Conservation (phyloP, 2,797 vertebrate genomes). For the Rhinoraja longicauda region DNA sequence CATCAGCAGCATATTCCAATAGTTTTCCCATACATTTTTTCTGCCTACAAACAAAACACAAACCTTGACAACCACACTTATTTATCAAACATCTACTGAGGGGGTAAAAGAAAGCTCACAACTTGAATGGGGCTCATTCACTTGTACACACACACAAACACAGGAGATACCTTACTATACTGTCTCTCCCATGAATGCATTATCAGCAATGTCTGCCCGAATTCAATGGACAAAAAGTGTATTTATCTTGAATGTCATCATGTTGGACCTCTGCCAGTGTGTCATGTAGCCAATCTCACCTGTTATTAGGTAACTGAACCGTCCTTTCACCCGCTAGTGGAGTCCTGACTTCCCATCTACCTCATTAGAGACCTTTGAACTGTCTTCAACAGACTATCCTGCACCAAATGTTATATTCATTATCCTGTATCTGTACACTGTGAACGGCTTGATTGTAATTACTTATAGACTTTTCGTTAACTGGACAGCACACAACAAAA, state of each 20-base stretch:
- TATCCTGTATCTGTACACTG: no score
- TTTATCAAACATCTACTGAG: not conserved
- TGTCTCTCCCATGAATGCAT: not conserved
- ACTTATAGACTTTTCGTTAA: no score
- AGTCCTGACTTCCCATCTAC: no score
- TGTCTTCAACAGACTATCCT: no score
- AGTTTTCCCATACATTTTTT: conserved; percentile 98
- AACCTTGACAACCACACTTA: not conserved
- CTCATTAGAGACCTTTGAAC: no score
- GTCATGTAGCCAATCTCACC: not conserved
- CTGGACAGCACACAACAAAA: no score
- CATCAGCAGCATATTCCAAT: conserved; percentile 89
- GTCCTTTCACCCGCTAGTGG: no score
- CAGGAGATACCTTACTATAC: not conserved
- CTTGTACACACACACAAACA: not conserved
- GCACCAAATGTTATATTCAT: no score
- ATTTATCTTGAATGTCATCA: not conserved
- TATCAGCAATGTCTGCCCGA: not conserved
- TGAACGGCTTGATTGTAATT: no score
- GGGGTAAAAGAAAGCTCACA: not conserved
- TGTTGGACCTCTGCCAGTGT: not conserved
- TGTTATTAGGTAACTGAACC: no score
- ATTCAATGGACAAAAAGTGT: not conserved
- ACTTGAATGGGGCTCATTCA: not conserved
- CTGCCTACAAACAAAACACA: conserved; percentile 65